These are phyloP conservation scores for Allolobophora icterica DNA, from an alignment of 2,888 invertebrate species.

Conservation along the genomic window DNA sequence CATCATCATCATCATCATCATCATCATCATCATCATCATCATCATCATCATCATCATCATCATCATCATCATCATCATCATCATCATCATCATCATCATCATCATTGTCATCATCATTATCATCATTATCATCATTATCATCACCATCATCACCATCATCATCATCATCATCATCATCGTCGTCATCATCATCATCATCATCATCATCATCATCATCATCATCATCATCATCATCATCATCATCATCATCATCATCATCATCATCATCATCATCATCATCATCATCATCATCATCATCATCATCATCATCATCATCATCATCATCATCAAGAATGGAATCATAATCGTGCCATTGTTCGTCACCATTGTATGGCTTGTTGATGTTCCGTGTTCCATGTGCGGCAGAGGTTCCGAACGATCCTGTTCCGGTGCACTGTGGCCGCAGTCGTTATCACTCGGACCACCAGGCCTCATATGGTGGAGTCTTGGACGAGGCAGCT, in stretches of 20 bases:
- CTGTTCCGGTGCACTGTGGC: slow-evolving; percentile 48
- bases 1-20: too few species aligned
- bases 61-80: too few species aligned
- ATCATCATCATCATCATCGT: not conserved
- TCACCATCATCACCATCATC: too few species aligned
- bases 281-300: slow-evolving; percentile 21
- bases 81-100: too few species aligned
- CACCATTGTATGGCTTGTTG: not conserved
- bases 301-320: slow-evolving; percentile 20
- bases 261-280: not conserved
- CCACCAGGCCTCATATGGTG: slow-evolving; percentile 32
- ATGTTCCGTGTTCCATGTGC: not conserved
- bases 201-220: not conserved
- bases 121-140: too few species aligned
- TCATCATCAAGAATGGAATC: not conserved
- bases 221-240: not conserved
- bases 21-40: too few species aligned
- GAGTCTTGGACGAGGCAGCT: not conserved
- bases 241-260: slow-evolving; percentile 1
- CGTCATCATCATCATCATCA: not conserved
- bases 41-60: too few species aligned
- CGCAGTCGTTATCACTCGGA: slow-evolving; percentile 43
- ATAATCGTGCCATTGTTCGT: not conserved
- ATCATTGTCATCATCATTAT: not conserved
- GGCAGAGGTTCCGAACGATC: not conserved